Evolutionary conservation across 2,113 vertebrate genomes (phyloP).

Genomic region (Scopus umbretta): DNA sequence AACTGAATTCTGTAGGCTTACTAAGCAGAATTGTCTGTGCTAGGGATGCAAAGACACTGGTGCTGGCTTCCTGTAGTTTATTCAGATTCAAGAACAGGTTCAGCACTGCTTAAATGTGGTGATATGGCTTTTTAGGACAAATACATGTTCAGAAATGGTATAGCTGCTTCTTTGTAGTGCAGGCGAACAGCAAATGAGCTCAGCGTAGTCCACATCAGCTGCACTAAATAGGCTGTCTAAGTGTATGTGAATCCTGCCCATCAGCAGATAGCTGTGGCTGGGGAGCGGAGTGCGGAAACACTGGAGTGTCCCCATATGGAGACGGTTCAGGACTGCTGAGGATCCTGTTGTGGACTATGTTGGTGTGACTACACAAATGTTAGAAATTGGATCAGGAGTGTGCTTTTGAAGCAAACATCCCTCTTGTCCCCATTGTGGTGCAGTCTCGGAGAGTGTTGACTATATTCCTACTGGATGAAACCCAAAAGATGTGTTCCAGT

Average conservation of each 20-base stretch:
- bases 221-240: not conserved
- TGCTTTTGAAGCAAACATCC: not conserved
- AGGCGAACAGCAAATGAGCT: not conserved
- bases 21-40: not conserved
- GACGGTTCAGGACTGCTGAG: not conserved
- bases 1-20: not conserved
- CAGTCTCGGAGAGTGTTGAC: not conserved
- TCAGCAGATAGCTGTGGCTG: not conserved
- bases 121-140: not conserved
- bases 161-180: not conserved
- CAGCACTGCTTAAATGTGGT: not conserved
- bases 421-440: not conserved
- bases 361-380: not conserved
- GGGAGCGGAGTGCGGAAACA: not conserved
- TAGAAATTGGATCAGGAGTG: not conserved
- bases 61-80: not conserved
- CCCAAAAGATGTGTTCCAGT: not conserved
- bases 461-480: not conserved
- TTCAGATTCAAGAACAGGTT: not conserved
- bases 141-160: not conserved
- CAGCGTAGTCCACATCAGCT: not conserved
- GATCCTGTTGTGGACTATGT: not conserved
- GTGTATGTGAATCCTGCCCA: not conserved
- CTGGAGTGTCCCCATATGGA: not conserved
- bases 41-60: not conserved